phyloP scores from a whole-genome alignment of 1,140 invertebrate species.

The Drosophila ohnishii region DNA sequence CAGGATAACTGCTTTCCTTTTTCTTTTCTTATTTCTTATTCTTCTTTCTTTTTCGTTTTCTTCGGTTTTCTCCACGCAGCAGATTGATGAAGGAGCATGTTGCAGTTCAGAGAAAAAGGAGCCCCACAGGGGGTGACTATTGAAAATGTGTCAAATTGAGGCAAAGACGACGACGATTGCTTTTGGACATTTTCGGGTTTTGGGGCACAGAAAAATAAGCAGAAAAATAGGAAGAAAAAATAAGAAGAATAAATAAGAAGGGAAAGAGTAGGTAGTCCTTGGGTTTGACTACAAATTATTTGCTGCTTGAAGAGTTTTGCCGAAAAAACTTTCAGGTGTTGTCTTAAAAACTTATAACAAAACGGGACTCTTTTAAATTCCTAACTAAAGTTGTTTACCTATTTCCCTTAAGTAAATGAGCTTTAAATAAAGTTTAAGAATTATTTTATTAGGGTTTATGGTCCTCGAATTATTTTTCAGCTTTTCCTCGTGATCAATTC shows the following conservation, averaged over 20 bases:
- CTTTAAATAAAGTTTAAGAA: background rate
- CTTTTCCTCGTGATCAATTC: background rate
- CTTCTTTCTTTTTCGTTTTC: background rate
- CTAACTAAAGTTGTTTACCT: background rate
- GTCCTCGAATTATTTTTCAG: background rate
- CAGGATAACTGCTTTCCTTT: conserved; percentile 34
- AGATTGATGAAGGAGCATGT: conserved; percentile 53
- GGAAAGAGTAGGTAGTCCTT: conserved; percentile 5
- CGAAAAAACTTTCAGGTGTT: conserved; percentile 31
- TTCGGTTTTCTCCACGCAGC: conserved; percentile 25
- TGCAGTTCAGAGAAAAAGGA: background rate
- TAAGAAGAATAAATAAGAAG: conserved; percentile 3
- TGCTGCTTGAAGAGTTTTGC: conserved; percentile 27
- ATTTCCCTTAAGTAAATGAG: background rate
- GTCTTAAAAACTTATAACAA: conserved; percentile 5
- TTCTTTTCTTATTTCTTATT: background rate
- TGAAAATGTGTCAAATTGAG: conserved; percentile 68
- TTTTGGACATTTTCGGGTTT: conserved; percentile 26
- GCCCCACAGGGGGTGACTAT: conserved; percentile 25
- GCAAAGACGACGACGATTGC: conserved; percentile 33
- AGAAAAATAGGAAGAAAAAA: background rate
- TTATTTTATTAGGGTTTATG: background rate
- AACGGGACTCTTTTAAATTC: background rate
- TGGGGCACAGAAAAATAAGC: background rate
- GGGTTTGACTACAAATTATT: conserved; percentile 33